Evolutionary conservation across 2,888 invertebrate species (phyloP), one percentile per base, ranked within the genome.

Genomic region (Cheilosia vernalis): DNA sequence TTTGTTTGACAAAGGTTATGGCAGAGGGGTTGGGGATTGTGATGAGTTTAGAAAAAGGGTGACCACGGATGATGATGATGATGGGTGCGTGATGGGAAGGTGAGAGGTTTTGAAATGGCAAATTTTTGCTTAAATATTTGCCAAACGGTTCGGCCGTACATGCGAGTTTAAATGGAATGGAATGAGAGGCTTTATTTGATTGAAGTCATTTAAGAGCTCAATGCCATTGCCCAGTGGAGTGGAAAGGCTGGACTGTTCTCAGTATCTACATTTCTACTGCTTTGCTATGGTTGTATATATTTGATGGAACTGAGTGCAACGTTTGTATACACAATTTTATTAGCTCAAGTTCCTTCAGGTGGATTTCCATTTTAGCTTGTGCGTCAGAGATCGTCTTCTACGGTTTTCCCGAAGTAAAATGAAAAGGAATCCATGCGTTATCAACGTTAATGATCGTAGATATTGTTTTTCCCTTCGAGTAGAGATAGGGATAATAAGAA

Each of bases 1-100:
- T 85, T 85, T 85, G 85, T 85, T 85, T 80, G 81, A 77, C 69
- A 81, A 81, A 81, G 76, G 80, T 77, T 80, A 76, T 70, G 84
- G 69, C 66, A 66, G 27, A 4, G 10, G 19, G 5, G 19, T 51
- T 63, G 60, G 64, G 44, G 51, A 73, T 61, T 47, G 51, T 53
- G 74, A 63, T 37, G 76, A 21, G 44, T 47, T 47, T 10, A 42
- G 27, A 37, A 67, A 74, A 84, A 79, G 70, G 79, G 79, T 72
- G 64, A 40, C 51, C 15, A 3, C 21, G 33, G 30, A 17, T 19
- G 53, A 40, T 5, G 37, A 37, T 17, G n/a, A 24, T n/a, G 24
- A 24, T 24, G 24, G 24, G 61, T 63, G 74, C 56, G 81, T 64
- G 73, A 74, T 70, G 64, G 80, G 80, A 80, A 81, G 72, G 85